Base-by-base conservation (phyloP, 2,888 invertebrate species). In the Hartigia nigra region DNA sequence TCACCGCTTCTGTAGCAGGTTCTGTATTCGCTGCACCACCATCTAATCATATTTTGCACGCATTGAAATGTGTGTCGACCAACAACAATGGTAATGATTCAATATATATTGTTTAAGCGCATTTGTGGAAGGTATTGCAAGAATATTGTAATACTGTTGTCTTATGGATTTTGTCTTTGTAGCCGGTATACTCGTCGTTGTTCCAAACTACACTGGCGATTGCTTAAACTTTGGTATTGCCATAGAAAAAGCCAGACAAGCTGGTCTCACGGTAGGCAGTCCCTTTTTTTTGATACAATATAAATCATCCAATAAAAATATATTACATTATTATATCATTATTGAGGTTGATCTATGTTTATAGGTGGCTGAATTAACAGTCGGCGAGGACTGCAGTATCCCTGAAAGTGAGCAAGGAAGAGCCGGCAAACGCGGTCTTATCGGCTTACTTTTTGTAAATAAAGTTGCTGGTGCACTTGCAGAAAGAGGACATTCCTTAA, bases 161-260 rank as follows among this genome's bases (percentile, higher is more conserved):
- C 39, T 23, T 23, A 55, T 72, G 14, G 12, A 32, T 34, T 72
- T 72, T 14, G 12, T 32, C 36, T 5, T 86, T 85, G 23, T 85
- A 93, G 94, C 93, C 79, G 96, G 96, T 39, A 93, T 95, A n/a
- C 88, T 97, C 12, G 93, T 96, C 0, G 93, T 97, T 69, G 93
- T 96, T 12, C 95, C 95, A 12, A 97, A 96, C 91, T 96, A 96
- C 87, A 95, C 96, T 0, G 96, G 96, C 0, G 96, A 97, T 86
- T 92, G 96, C 80, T 91, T 97, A 31, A 97, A 96, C 91, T 97
- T 97, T 89, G 97, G 96, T 0, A 93, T 96, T 88, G 97, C 97
- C 1, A 93, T 95, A 23, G 96, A 97, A 89, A 94, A 95, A 87
- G 96, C 96, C 1, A 93, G 93, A 87, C 93, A 93, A 72, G 92